Evolutionary conservation across 2,888 invertebrate species (phyloP).

Genomic region (Dolichomitus sp.): DNA sequence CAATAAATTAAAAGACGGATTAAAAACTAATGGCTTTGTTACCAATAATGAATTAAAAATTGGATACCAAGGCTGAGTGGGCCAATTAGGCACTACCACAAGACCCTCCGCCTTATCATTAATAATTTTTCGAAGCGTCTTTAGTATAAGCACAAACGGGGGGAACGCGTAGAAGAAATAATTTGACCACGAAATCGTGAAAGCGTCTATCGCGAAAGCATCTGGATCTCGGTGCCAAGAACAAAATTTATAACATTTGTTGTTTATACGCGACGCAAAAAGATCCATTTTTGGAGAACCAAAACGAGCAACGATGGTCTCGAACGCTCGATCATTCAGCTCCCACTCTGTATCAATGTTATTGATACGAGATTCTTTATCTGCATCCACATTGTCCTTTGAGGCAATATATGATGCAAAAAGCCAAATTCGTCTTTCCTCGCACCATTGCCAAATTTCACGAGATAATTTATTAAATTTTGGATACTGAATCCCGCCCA

Average conservation of each 20-base stretch:
- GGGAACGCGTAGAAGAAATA: constrained; percentile 50
- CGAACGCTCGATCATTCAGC: constrained; percentile 42
- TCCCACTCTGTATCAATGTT: constrained; percentile 69
- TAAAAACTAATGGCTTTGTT: constrained; percentile 7
- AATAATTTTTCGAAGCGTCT: constrained; percentile 41
- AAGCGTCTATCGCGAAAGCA: constrained; percentile 72
- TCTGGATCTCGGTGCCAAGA: constrained; percentile 74
- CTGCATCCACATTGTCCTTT: constrained; percentile 73
- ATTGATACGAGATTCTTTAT: constrained; percentile 70
- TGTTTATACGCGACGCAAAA: constrained; percentile 72
- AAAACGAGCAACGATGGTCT: constrained; percentile 22
- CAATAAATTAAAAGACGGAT: constrained; percentile 28
- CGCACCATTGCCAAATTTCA: constrained; percentile 69
- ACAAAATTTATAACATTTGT: constrained; percentile 71
- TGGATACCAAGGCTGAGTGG: constrained; percentile 58
- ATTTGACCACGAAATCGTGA: constrained; percentile 68
- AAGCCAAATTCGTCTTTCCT: constrained; percentile 65
- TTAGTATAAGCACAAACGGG: constrained; percentile 49
- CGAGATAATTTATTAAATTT: constrained; percentile 28
- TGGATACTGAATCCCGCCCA: constrained; percentile 33
- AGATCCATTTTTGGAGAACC: constrained; percentile 69
- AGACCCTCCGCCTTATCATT: constrained; percentile 45
- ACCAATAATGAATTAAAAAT: constrained; percentile 31
- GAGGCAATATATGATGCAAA: constrained; percentile 79
- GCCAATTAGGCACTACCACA: constrained; percentile 54